phyloP scores from a whole-genome alignment of 2,113 vertebrate genomes.

The Tonatia bakeri region DNA sequence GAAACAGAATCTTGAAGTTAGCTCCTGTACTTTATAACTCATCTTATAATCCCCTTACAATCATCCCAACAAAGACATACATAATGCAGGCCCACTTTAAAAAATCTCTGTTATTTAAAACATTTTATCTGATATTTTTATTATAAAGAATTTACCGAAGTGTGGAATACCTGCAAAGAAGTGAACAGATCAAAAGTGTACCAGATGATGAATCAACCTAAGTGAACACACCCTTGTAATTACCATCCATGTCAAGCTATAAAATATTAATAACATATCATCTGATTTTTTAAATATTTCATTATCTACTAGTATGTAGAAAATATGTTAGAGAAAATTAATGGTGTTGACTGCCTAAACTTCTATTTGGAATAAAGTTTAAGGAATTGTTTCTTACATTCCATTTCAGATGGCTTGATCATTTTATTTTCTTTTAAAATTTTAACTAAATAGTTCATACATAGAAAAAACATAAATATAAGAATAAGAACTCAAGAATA shows the following conservation, averaged over 20 bases:
- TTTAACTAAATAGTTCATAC: not conserved
- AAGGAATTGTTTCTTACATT: not conserved
- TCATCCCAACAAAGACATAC: not conserved
- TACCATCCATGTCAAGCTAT: not conserved
- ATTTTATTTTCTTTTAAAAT: not conserved
- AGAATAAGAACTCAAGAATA: not conserved
- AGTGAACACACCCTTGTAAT: not conserved
- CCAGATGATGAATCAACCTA: not conserved
- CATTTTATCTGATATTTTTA: not conserved
- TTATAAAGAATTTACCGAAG: not conserved
- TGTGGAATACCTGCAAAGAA: not conserved
- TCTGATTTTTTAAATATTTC: not conserved
- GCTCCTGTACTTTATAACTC: not conserved
- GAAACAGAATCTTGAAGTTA: not conserved
- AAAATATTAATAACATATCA: not conserved
- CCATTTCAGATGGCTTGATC: not conserved
- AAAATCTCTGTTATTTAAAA: not conserved
- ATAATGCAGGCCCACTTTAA: not conserved
- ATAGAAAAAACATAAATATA: not conserved
- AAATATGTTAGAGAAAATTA: constrained; percentile 5
- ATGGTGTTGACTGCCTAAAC: not conserved
- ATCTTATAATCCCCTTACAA: not conserved
- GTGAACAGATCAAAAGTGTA: not conserved
- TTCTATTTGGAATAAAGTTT: not conserved
- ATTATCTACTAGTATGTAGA: not conserved